Evolutionary conservation across 2,113 vertebrate species (phyloP), one percentile per base, ranked within the genome.

Genomic region (Chaetodon auriga): DNA sequence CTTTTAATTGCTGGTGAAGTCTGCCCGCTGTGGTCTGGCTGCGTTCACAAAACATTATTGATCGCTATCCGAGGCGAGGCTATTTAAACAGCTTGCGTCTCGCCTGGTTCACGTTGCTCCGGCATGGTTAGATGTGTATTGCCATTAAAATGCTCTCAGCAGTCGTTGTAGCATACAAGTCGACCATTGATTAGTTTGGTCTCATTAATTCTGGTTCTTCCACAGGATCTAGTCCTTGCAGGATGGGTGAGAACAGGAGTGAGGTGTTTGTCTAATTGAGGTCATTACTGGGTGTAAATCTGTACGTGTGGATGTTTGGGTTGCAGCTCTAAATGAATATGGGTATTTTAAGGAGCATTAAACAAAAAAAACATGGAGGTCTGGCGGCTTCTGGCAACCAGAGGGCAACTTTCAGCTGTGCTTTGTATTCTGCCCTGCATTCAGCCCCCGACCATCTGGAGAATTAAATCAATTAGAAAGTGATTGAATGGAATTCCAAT

Each of bases 391-490:
- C 45, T 55, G 55, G 75, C 62, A 77, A 73, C 25, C 75, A 18
- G 48, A 80, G 71, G 72, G 48, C 54, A 84, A 79, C 70, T 78
- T 76, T 76, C 35, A 35, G 55, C 60, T 23, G 11, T 19, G 74
- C 53, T 84, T 81, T 79, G 66, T 78, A 70, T 84, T 64, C 70
- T 62, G 60, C 62, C 25, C 70, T 25, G 84, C 66, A 5, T 71
- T 68, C n/a, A 6, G 18, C 82, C 68, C 76, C 14, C 12, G 38
- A 88, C 85, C 82, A 81, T 90, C 88, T 93, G 89, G 76, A 91
- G 83, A 90, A 74, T 87, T 85, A 86, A 81, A 81, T 71, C 84
- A 88, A 90, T 86, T 89, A 88, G 69, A 77, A 81, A 62, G 75
- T 51, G 68, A 92, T 75, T 77, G 81, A 89, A 74, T 81, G 72